Conservation (phyloP, 2,113 vertebrate species). For the Anguilla japonica region DNA sequence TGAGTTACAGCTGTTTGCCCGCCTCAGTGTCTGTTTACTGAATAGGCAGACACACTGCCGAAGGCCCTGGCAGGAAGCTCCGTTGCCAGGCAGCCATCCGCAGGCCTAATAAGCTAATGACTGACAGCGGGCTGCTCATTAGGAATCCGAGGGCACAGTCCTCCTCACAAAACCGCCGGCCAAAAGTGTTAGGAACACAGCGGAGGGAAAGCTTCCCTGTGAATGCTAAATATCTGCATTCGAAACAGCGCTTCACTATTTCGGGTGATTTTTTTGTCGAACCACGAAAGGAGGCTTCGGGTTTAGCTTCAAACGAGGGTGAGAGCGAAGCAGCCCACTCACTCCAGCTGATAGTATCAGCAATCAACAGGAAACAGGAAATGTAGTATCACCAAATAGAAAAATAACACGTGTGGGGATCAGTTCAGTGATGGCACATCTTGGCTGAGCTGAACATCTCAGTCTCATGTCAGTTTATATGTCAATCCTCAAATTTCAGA, state of each 20-base stretch:
- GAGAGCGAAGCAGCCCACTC: not conserved
- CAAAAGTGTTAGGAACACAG: not conserved
- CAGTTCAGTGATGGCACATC: not conserved
- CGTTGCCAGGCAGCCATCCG: constrained; percentile 23
- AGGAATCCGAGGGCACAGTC: constrained; percentile 11
- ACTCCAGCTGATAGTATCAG: not conserved
- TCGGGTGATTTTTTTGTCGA: not conserved
- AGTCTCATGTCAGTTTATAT: not conserved
- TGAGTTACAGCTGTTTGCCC: constrained; percentile 14
- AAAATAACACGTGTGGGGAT: not conserved
- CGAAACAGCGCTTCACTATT: not conserved
- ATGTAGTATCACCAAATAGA: no score
- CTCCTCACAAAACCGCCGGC: not conserved
- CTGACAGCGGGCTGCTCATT: constrained; percentile 14
- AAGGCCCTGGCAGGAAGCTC: constrained; percentile 7
- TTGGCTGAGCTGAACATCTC: not conserved
- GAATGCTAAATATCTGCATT: not conserved
- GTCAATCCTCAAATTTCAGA: no score
- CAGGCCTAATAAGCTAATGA: constrained; percentile 31
- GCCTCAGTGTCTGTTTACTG: constrained; percentile 8
- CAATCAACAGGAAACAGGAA: not conserved
- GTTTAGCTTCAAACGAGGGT: not conserved
- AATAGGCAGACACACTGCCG: not conserved
- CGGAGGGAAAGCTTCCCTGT: not conserved
- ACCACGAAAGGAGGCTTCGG: not conserved